phyloP scores from a whole-genome alignment of 2,797 vertebrate species.

The Bothrops alternatus region DNA sequence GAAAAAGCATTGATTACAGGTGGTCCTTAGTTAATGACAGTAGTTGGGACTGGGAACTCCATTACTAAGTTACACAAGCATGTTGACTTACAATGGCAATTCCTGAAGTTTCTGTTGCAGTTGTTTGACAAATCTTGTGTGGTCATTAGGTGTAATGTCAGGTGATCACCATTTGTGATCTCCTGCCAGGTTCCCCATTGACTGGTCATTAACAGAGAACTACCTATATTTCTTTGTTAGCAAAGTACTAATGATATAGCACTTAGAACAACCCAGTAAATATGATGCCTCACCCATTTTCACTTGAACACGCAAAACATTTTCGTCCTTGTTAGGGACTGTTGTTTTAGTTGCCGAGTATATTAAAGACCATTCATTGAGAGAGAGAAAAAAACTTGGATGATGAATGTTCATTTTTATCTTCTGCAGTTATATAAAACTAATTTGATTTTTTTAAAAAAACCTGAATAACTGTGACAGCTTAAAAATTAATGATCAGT shows the following conservation, averaged over 20 bases:
- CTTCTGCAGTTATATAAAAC: slow-evolving; percentile 38
- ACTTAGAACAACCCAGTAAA: neutral
- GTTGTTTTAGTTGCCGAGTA: neutral
- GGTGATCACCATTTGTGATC: neutral
- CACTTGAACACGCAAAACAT: neutral
- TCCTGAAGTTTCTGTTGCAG: neutral
- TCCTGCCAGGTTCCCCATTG: neutral
- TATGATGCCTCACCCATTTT: neutral
- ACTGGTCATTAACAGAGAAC: neutral
- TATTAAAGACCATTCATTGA: slow-evolving; percentile 37
- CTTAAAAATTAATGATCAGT: slow-evolving; percentile 63
- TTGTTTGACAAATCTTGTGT: neutral
- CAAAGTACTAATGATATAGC: neutral
- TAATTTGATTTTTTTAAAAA: slow-evolving; percentile 39
- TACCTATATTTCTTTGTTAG: neutral
- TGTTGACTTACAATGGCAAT: neutral
- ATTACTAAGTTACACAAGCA: neutral
- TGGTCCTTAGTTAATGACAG: too few relatives aligned
- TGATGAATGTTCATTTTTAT: slow-evolving; percentile 48
- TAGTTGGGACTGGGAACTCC: too few relatives aligned
- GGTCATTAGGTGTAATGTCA: neutral
- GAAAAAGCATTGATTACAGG: too few relatives aligned
- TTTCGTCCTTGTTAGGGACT: slow-evolving; percentile 18
- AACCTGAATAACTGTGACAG: slow-evolving; percentile 34
- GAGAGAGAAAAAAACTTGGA: slow-evolving; percentile 33